A percentile compares a stretch with the other conserved stretches of the same genome.
Conservation (phyloP, 2,113 vertebrate species). For the Myxocyprinus asiaticus region DNA sequence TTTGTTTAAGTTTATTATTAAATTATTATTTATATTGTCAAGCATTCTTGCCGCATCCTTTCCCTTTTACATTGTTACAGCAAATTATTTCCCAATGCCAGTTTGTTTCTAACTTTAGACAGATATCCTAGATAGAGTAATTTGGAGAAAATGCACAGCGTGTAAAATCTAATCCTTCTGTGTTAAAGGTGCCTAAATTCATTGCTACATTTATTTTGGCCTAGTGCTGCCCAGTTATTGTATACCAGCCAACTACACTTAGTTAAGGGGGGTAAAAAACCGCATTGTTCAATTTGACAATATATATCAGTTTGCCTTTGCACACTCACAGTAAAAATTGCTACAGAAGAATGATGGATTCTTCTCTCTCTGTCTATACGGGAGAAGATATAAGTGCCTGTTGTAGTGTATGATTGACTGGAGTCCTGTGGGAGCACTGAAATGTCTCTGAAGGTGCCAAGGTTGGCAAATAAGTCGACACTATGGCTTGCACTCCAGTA, state of each 20-base stretch:
- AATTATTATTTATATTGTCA: too few relatives aligned
- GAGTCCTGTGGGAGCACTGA: constrained; percentile 53
- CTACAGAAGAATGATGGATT: constrained; percentile 18
- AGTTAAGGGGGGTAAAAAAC: background rate
- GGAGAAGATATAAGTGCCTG: constrained; percentile 3
- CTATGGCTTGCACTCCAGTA: constrained; percentile 79
- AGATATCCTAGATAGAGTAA: background rate
- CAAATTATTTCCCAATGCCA: background rate
- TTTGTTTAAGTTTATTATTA: too few relatives aligned
- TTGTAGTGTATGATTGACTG: constrained; percentile 30
- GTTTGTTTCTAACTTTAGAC: background rate
- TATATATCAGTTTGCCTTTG: constrained; percentile 29
- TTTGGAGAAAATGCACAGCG: constrained; percentile 27
- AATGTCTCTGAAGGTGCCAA: constrained; percentile 54
- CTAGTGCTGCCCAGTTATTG: constrained; percentile 25
- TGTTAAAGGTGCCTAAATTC: constrained; percentile 72
- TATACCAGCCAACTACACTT: constrained; percentile 43
- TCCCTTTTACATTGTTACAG: too few relatives aligned
- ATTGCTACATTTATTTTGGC: constrained; percentile 70
- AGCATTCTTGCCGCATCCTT: too few relatives aligned
- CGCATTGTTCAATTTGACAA: constrained; percentile 2
- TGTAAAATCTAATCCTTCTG: background rate
- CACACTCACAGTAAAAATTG: constrained; percentile 16
- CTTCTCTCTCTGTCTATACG: background rate
- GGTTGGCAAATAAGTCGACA: constrained; percentile 14